These are phyloP conservation scores for Gymnodraco acuticeps DNA, from an alignment of 2,797 vertebrate genomes.

Conservation along the genomic window DNA sequence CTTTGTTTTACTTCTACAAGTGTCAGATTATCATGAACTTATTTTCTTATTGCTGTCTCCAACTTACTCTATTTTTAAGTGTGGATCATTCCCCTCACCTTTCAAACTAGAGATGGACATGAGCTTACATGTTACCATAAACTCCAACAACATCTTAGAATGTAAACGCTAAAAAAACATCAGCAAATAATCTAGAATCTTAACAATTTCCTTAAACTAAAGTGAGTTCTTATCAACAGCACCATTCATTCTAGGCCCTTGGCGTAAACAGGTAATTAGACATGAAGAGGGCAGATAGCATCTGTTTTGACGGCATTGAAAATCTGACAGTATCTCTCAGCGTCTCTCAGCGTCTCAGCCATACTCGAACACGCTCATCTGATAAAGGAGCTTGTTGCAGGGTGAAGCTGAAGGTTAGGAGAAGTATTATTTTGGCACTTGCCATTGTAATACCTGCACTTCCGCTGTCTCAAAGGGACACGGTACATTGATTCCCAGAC, in stretches of 20 bases:
- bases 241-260: slow-evolving; percentile 49
- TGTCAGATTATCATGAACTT: neutral
- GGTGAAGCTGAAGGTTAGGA: slow-evolving; percentile 73
- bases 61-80: neutral
- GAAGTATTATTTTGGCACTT: slow-evolving; percentile 65
- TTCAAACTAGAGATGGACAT: neutral
- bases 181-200: slow-evolving; percentile 16
- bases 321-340: slow-evolving; percentile 76
- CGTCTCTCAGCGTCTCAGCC: slow-evolving; percentile 66
- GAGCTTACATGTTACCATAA: neutral
- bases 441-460: slow-evolving; percentile 75
- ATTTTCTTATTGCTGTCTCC: neutral
- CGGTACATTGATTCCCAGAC: slow-evolving; percentile 74
- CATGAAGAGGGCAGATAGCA: slow-evolving; percentile 80
- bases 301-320: slow-evolving; percentile 83
- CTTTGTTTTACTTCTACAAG: neutral
- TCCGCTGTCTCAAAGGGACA: slow-evolving; percentile 66
- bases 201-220: slow-evolving; percentile 46
- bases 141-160: neutral
- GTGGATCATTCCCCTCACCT: neutral
- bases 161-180: neutral
- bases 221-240: slow-evolving; percentile 58
- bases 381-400: slow-evolving; percentile 75
- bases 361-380: slow-evolving; percentile 67
- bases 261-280: slow-evolving; percentile 83